Conservation (phyloP, 2,797 vertebrate species). For the Aldrovandia affinis region DNA sequence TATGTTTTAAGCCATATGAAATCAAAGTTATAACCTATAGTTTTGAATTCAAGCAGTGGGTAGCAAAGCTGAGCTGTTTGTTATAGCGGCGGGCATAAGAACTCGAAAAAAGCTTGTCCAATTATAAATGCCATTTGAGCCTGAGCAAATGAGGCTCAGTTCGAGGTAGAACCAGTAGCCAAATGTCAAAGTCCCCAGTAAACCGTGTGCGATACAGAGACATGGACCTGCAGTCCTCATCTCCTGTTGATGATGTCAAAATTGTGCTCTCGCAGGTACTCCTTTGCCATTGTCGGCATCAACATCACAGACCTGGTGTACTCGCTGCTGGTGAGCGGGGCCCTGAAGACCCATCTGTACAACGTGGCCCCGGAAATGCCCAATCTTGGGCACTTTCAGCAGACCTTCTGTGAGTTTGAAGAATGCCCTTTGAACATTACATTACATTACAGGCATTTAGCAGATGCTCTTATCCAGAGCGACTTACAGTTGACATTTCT, state of each 20-base stretch:
- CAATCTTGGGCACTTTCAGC: slow-evolving; percentile 87
- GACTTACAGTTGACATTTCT: no score
- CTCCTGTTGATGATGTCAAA: background rate
- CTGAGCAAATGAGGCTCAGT: no score
- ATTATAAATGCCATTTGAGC: no score
- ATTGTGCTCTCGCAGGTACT: slow-evolving; percentile 78
- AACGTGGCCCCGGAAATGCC: slow-evolving; percentile 94
- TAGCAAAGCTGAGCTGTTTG: no score
- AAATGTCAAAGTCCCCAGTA: background rate
- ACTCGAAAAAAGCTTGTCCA: no score
- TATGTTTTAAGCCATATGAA: no score
- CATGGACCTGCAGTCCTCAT: background rate
- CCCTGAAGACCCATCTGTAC: slow-evolving; percentile 97
- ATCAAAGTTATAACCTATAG: no score
- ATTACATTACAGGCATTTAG: no score
- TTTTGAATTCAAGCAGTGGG: no score
- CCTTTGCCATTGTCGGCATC: slow-evolving; percentile 97
- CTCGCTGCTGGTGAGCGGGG: slow-evolving; percentile 89
- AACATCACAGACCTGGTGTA: slow-evolving; percentile 96
- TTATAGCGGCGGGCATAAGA: no score
- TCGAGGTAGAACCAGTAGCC: no score
- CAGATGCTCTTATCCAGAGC: no score
- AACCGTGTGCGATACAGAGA: background rate
- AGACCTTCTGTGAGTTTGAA: slow-evolving; percentile 90
- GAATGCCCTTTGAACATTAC: background rate